Conservation (phyloP, 2,113 vertebrate species). For the Campylomormyrus numenius region DNA sequence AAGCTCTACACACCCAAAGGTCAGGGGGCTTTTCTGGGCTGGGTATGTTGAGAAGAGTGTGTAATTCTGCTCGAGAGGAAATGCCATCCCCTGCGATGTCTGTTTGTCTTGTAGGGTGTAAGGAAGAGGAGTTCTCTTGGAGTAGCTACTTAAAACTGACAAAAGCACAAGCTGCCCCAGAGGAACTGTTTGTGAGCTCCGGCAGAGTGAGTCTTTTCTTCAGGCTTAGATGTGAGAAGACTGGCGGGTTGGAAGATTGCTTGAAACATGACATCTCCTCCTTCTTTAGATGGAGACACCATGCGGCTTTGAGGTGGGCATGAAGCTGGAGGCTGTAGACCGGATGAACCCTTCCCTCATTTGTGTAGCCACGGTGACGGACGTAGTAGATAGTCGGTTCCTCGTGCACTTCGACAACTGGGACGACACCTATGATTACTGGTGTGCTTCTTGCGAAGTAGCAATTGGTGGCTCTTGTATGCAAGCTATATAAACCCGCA, state of each 20-base stretch:
- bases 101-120: conserved; percentile 71
- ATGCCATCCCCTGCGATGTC: neutral
- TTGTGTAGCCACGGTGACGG: conserved; percentile 94
- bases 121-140: conserved; percentile 97
- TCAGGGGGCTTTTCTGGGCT: conserved; percentile 48
- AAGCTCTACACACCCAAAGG: conserved; percentile 93
- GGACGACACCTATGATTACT: conserved; percentile 98
- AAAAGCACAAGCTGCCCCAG: conserved; percentile 86
- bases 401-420: conserved; percentile 98
- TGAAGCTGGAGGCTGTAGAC: conserved; percentile 95
- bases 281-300: conserved; percentile 63
- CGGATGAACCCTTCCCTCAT: conserved; percentile 96
- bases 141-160: conserved; percentile 84
- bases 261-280: neutral
- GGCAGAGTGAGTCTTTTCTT: conserved; percentile 68
- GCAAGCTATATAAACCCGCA: too few relatives aligned
- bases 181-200: conserved; percentile 79
- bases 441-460: conserved; percentile 58
- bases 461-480: too few relatives aligned
- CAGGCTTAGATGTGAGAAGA: neutral
- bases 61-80: neutral
- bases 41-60: neutral
- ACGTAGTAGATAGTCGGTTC: conserved; percentile 82
- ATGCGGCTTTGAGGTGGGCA: conserved; percentile 80
- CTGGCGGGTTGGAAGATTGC: neutral